Base-by-base conservation (phyloP, 2,888 invertebrate genomes). In the Sinhomidia bicolor region DNA sequence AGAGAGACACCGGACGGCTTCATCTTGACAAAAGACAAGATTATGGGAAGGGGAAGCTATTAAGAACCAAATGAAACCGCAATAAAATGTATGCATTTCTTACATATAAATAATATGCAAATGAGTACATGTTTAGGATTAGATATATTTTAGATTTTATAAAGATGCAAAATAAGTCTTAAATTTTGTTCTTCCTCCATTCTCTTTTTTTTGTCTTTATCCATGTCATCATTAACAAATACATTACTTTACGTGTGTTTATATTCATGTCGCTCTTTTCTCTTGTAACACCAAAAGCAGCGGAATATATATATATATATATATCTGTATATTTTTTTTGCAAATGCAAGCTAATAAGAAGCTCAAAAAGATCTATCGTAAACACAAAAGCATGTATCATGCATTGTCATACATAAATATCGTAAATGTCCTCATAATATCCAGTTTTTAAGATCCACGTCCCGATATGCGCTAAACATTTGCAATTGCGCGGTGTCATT, bases 401-500 rank as follows among this genome's bases (percentile, higher is more conserved):
- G 36, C 12, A 41, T 68, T 41, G 10, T 20, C 71, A 71, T 71
- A 0, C 14, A 10, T 7, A 41, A 1, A 1, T 4, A 12, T 68
- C 14, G 44, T 20, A 44, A 32, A 7, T 51, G 76, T 29, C 51
- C 51, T 51, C 47, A 23, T 76, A 76, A 76, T 54, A 76, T 76
- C 76, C 76, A 76, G 76, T 76, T 76, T 74, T 76, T 0, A 29
- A 76, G 76, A 76, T 76, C 9, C 76, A 76, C 51, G 76, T 76
- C 54, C 76, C 26, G 76, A 51, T 51, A 76, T 74, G n/a, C 10
- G 41, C 10, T 36, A 26, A 47, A 36, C 74, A 47, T 71, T 32
- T 14, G 32, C n/a, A 36, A 9, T 14, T 12, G 26, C 14, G 14
- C 0, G 12, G 12, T 74, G 54, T 76, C 76, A 54, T 32, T 76